A percentile compares a stretch with the other conserved stretches of the same genome.
Evolutionary conservation across 2,888 invertebrate genomes (phyloP).

Genomic region (Rhagium mordax): DNA sequence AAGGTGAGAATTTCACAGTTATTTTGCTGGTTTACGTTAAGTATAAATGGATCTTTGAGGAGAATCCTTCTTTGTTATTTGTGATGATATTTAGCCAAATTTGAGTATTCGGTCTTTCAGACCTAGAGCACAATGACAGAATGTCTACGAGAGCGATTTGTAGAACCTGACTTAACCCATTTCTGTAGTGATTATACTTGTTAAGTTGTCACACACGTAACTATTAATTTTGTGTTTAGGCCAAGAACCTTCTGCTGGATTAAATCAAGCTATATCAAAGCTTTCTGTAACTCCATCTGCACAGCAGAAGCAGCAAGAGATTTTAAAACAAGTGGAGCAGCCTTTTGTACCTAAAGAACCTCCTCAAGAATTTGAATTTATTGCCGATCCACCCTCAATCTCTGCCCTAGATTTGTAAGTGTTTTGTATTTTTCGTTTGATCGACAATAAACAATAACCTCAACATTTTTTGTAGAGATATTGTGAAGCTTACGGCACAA

Average conservation of each 20-base stretch:
- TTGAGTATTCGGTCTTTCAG: conserved; percentile 63
- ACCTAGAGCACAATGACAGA: conserved; percentile 64
- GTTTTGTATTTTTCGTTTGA: conserved; percentile 10
- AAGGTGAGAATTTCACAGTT: conserved; percentile 73
- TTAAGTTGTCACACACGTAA: neutral
- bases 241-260: conserved; percentile 69
- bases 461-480: conserved; percentile 87
- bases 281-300: conserved; percentile 82
- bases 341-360: conserved; percentile 93
- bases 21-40: neutral
- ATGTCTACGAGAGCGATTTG: conserved; percentile 59
- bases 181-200: neutral
- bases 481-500: conserved; percentile 98
- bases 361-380: conserved; percentile 93
- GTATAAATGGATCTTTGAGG: neutral
- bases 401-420: conserved; percentile 94
- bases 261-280: conserved; percentile 71
- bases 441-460: no score
- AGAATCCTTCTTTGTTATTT: neutral
- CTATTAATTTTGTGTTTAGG: conserved; percentile 59
- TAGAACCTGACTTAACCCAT: conserved; percentile 14
- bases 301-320: conserved; percentile 90
- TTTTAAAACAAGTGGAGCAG: conserved; percentile 88
- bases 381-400: conserved; percentile 98
- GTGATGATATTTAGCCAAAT: conserved; percentile 68